These are phyloP conservation scores for Pedetes capensis DNA, from an alignment of 2,113 vertebrate species.

Conservation along the genomic window DNA sequence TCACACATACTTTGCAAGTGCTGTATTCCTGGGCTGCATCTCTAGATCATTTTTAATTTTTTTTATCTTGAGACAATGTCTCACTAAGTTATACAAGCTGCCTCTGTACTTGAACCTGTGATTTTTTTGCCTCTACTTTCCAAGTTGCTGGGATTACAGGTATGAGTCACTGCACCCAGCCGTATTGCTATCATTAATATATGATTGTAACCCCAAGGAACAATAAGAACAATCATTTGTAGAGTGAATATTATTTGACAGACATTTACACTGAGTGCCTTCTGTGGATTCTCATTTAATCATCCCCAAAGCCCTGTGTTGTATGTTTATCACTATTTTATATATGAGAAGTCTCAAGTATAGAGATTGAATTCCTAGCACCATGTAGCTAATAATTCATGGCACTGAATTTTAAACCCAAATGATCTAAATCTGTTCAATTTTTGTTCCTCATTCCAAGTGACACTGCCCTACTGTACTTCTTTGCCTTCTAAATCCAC, in stretches of 20 bases:
- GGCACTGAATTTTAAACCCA: background rate
- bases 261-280: background rate
- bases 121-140: too few species aligned
- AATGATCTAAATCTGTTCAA: background rate
- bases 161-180: too few species aligned
- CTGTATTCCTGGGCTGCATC: too few species aligned
- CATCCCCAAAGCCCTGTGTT: background rate
- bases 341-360: background rate
- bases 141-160: too few species aligned
- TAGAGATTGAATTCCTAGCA: background rate
- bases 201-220: constrained; percentile 9
- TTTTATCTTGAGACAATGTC: too few species aligned
- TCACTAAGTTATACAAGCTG: too few species aligned
- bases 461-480: background rate
- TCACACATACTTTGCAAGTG: too few species aligned
- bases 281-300: background rate
- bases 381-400: background rate
- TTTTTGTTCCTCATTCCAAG: background rate
- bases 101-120: too few species aligned
- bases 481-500: background rate
- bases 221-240: background rate
- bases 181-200: background rate
- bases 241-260: background rate
- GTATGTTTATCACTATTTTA: background rate
- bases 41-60: too few species aligned